Evolutionary conservation across 2,888 invertebrate genomes (phyloP).

Genomic region (Rhaphigaster nebulosa): DNA sequence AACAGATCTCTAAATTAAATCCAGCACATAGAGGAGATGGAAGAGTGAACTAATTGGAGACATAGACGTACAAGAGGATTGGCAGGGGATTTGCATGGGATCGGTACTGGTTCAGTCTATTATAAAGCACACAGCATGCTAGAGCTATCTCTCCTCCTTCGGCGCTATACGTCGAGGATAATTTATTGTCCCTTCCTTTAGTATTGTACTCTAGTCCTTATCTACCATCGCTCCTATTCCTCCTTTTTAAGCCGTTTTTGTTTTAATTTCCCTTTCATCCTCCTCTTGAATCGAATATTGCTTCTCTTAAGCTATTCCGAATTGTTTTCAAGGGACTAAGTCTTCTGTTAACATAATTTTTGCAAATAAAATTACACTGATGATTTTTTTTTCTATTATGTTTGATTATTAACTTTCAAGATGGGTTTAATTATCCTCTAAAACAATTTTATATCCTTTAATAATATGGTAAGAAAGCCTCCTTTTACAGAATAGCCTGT

Average conservation of each 20-base stretch:
- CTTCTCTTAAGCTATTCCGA: neutral
- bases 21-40: neutral
- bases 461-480: too few species aligned
- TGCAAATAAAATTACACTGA: neutral
- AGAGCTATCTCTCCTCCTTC: neutral
- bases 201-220: conserved; percentile 51
- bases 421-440: too few species aligned
- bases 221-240: conserved; percentile 28
- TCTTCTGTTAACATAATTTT: neutral
- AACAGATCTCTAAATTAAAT: neutral
- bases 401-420: too few species aligned
- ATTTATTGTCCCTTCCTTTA: conserved; percentile 13
- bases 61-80: conserved; percentile 20
- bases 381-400: too few species aligned
- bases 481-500: too few species aligned
- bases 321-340: neutral
- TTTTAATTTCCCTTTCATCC: conserved; percentile 32
- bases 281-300: neutral
- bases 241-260: conserved; percentile 36
- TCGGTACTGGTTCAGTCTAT: neutral
- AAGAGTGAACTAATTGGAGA: conserved; percentile 27
- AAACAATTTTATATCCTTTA: too few species aligned
- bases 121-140: neutral
- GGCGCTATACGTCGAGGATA: neutral
- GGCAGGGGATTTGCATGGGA: conserved; percentile 29